Evolutionary conservation across 2,888 invertebrate genomes (phyloP).

Genomic region (Drosophila barbarae): DNA sequence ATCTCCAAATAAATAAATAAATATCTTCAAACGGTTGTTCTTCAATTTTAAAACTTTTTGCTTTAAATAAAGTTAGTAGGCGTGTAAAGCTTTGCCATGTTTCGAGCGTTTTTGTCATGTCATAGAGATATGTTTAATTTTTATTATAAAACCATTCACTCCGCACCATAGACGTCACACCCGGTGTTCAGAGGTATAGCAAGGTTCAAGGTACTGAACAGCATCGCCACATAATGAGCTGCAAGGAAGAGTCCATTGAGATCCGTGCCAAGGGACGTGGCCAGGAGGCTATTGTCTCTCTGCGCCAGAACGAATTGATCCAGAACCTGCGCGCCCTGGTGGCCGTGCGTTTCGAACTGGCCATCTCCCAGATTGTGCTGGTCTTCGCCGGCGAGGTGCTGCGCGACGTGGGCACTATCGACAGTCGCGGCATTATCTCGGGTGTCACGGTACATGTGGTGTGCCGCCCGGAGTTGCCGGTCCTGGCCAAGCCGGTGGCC

Average conservation of each 20-base stretch:
- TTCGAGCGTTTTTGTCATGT: background rate
- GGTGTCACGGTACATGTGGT: slow-evolving; percentile 61
- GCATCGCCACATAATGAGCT: slow-evolving; percentile 12
- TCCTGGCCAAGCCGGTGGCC: no score
- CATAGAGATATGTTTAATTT: background rate
- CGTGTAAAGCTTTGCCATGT: background rate
- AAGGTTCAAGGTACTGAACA: slow-evolving; percentile 1
- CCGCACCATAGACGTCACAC: slow-evolving; percentile 1
- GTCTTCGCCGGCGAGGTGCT: slow-evolving; percentile 56
- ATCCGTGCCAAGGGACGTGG: slow-evolving; percentile 53
- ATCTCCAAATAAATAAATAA: no score
- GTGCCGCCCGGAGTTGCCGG: slow-evolving; percentile 19
- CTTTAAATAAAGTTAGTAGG: background rate
- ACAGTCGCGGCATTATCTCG: slow-evolving; percentile 49
- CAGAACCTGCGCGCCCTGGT: slow-evolving; percentile 58
- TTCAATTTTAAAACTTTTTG: no score
- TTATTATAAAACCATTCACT: slow-evolving; percentile 7
- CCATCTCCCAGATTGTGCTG: slow-evolving; percentile 45
- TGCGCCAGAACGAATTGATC: slow-evolving; percentile 55
- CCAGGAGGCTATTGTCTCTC: slow-evolving; percentile 37
- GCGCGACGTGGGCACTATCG: slow-evolving; percentile 57
- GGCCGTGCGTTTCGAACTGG: slow-evolving; percentile 55
- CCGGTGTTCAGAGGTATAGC: slow-evolving; percentile 1
- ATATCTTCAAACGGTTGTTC: no score
- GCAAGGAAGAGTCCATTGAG: slow-evolving; percentile 33